Percentiles rank a stretch among this genome's conserved stretches.
Evolutionary conservation across 2,888 invertebrate species (phyloP).

Genomic region (Acrobasis suavella): DNA sequence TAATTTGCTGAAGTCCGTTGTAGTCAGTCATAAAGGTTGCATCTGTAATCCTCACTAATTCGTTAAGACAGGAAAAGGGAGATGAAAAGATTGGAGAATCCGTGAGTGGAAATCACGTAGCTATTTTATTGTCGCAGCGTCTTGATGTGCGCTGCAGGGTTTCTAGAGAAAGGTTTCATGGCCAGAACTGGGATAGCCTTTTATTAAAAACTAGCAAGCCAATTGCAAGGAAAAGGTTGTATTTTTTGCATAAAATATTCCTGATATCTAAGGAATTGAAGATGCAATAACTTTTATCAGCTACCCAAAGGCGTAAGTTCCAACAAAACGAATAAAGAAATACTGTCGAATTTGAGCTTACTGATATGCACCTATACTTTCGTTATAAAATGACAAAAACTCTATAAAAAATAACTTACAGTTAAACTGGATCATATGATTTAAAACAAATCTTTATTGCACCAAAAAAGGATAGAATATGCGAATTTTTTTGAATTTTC

Average conservation of each 20-base stretch:
- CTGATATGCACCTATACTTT: too few species aligned
- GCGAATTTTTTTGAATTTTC: too few species aligned
- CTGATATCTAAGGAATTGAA: background rate
- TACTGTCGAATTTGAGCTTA: too few species aligned
- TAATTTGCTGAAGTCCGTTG: too few species aligned
- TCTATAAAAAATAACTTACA: too few species aligned
- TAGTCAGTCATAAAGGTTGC: background rate
- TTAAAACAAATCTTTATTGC: too few species aligned
- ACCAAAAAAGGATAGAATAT: too few species aligned
- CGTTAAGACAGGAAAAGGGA: conserved; percentile 40
- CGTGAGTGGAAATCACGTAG: conserved; percentile 70
- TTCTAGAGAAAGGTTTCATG: conserved; percentile 27
- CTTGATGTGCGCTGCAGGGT: conserved; percentile 45
- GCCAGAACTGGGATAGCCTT: conserved; percentile 17
- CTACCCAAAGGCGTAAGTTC: too few species aligned
- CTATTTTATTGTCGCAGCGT: conserved; percentile 66
- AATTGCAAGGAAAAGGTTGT: background rate
- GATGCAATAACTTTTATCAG: too few species aligned
- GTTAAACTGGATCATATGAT: too few species aligned
- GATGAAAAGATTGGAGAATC: conserved; percentile 70
- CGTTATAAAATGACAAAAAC: too few species aligned
- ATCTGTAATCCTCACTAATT: conserved; percentile 19
- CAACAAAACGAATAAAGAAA: too few species aligned
- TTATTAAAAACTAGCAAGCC: background rate
- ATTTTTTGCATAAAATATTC: background rate